Evolutionary conservation across 2,888 invertebrate species (phyloP).

Genomic region (Drosophila diplacantha): DNA sequence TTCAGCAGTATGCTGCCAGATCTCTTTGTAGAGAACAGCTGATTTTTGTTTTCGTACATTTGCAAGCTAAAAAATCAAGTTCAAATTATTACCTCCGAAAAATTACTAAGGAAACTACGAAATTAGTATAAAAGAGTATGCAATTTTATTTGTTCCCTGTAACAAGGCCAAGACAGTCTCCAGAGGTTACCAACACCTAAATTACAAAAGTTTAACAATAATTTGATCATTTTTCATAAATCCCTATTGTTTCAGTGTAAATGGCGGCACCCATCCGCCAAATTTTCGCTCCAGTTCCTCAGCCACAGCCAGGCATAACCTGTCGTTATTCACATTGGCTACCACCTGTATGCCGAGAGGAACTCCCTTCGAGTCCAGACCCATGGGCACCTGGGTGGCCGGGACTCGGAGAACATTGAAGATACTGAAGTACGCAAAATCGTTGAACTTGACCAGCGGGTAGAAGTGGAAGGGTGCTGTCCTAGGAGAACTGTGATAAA

Average conservation of each 20-base stretch:
- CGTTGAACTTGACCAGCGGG: conserved; percentile 86
- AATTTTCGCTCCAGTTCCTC: conserved; percentile 90
- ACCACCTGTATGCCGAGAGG: conserved; percentile 94
- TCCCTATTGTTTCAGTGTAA: conserved; percentile 65
- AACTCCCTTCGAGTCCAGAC: conserved; percentile 87
- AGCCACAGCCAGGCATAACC: conserved; percentile 92
- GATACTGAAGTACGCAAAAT: conserved; percentile 90
- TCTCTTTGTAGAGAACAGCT: background rate
- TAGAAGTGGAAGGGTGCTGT: conserved; percentile 91
- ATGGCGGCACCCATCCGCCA: conserved; percentile 92
- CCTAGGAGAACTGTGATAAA: conserved; percentile 89
- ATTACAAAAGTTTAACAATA: conserved; percentile 10
- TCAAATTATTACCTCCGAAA: background rate
- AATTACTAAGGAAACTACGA: background rate
- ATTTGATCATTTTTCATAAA: background rate
- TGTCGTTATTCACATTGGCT: conserved; percentile 89
- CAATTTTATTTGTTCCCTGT: conserved; percentile 18
- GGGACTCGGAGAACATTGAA: conserved; percentile 92
- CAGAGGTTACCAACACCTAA: conserved; percentile 48
- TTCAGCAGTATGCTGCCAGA: background rate
- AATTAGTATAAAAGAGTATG: background rate
- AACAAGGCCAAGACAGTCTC: conserved; percentile 32
- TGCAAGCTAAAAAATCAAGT: background rate
- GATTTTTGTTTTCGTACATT: background rate
- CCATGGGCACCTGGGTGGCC: conserved; percentile 87